phyloP scores from a whole-genome alignment of 2,797 vertebrate species.

The Sandelia bainsii region DNA sequence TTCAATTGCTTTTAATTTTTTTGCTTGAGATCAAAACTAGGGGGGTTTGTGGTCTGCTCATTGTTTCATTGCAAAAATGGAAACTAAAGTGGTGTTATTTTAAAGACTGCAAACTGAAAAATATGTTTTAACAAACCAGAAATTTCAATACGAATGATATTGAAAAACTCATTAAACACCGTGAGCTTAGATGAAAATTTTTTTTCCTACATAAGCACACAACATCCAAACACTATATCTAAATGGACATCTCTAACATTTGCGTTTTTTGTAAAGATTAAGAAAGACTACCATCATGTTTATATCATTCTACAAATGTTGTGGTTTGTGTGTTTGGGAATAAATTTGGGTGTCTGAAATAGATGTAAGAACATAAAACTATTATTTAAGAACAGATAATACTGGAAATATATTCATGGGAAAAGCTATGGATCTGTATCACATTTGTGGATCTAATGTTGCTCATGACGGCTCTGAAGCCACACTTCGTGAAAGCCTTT shows the following conservation, averaged over 20 bases:
- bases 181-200: background rate
- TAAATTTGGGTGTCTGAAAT: no score
- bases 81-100: constrained; percentile 23
- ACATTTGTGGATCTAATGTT: background rate
- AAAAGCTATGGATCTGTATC: constrained; percentile 22
- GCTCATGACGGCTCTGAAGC: constrained; percentile 23
- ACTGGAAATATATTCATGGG: constrained; percentile 9
- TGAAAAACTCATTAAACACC: background rate
- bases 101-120: constrained; percentile 8
- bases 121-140: constrained; percentile 4
- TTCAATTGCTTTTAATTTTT: constrained; percentile 20
- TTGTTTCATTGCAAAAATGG: constrained; percentile 22
- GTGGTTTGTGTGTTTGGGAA: background rate
- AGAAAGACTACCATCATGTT: background rate
- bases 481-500: constrained; percentile 43
- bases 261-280: background rate
- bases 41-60: background rate
- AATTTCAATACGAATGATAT: background rate
- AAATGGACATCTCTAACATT: background rate
- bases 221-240: background rate
- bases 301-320: background rate
- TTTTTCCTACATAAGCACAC: background rate
- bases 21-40: constrained; percentile 18
- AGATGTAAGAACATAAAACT: constrained; percentile 9
- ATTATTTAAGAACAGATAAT: background rate